Evolutionary conservation across 2,888 invertebrate genomes (phyloP), one percentile per base, ranked within the genome.

Genomic region (Chaetogeoica ovagalla): DNA sequence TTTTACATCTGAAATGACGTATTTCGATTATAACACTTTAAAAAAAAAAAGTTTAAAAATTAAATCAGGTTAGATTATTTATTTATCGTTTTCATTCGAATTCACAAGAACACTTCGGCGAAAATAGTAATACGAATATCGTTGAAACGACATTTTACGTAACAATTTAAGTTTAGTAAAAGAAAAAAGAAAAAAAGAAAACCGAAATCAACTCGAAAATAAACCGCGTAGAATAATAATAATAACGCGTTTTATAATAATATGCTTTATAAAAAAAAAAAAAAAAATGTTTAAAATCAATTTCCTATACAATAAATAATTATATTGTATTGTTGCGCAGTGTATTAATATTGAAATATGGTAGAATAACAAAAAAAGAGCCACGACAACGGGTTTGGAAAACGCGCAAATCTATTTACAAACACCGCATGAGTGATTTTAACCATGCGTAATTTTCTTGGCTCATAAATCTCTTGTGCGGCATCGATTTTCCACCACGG

Each of bases 391-490:
- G 8, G 30, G 19, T 19, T 19, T 13, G 39, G 13, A 65, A 65
- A 65, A 55, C 39, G 39, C 57, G 8, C 30, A 57, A 66, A 75
- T 75, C 66, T 43, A 75, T 66, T 75, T 75, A 30, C 75, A 37
- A 57, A 63, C 39, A 66, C 57, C 66, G 75, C 66, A 66, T 66
- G 75, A 75, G 75, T 59, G 75, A 57, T 55, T 75, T 37, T 43
- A 9, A 68, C 68, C 57, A 59, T 59, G 75, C 65, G 39, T 39
- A 76, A 68, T 76, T 76, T 68, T 76, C 57, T 76, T 15, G 30
- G 59, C 21, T 66, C 75, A 48, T 65, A 65, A 74, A 65, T 74
- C 65, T 65, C 55, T 55, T 6, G 37, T 65, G 21, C 37, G 1
- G 48, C 48, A 15, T 48, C 48, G 13, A 21, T 55, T 65, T 74